phyloP scores from a whole-genome alignment of 1,140 invertebrate species.

The Procambarus virginalis region DNA sequence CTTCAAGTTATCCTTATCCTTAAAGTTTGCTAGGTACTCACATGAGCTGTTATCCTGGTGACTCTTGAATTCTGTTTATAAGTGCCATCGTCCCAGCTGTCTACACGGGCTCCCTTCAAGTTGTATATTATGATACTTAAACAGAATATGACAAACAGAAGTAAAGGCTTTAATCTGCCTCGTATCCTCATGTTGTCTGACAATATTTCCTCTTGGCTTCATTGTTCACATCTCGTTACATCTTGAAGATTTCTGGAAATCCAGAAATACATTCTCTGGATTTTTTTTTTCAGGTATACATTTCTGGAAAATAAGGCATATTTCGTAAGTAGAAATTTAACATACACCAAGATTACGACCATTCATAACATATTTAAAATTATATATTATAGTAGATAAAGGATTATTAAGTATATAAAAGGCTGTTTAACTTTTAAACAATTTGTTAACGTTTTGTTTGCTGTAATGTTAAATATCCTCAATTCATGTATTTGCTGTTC shows the following conservation, averaged over 20 bases:
- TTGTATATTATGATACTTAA: constrained; percentile 5
- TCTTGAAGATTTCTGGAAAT: too few species aligned
- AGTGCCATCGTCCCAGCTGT: neutral
- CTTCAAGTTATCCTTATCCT: too few species aligned
- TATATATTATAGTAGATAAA: too few species aligned
- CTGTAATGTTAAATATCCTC: too few species aligned
- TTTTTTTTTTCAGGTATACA: neutral
- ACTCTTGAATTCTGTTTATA: neutral
- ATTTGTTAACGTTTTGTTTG: too few species aligned
- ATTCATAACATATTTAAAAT: too few species aligned
- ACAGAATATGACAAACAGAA: neutral
- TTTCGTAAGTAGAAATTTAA: too few species aligned
- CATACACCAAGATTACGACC: too few species aligned
- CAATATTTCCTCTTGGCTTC: neutral
- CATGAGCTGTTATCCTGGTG: constrained; percentile 6
- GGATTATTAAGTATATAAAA: too few species aligned
- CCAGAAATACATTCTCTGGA: neutral
- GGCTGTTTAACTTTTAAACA: too few species aligned
- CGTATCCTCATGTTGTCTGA: constrained; percentile 12
- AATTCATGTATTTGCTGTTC: too few species aligned
- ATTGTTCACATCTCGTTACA: neutral
- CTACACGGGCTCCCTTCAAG: neutral
- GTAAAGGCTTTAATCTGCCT: constrained; percentile 9
- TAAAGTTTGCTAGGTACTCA: neutral
- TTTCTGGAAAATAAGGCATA: neutral